Base-by-base conservation (phyloP, 1,140 invertebrate species). In the Cepaea nemoralis region DNA sequence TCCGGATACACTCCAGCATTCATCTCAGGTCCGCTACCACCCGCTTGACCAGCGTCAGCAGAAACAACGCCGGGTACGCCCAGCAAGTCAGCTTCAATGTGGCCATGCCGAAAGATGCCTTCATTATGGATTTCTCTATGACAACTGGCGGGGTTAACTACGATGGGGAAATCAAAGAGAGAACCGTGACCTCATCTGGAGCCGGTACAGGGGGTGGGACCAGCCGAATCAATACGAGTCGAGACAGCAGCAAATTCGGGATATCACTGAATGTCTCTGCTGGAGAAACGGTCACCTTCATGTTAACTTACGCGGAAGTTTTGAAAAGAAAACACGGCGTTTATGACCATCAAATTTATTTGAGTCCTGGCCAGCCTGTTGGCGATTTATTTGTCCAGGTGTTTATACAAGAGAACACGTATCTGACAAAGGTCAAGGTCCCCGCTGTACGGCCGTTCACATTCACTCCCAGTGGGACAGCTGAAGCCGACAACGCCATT, bases 171-270 rank as follows among this genome's bases (percentile, higher is more conserved):
- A n/a, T 66, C 63, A 66, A 66, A n/a, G 63, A 66, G 63, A 66
- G 63, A n/a, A 66, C 63, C 10, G 63, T 33, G 27, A 33, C 10
- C 12, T 66, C 63, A 8, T 10, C 12, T 24, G 24, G 10, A 10
- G 24, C 24, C 8, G 24, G 8, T 8, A 33, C 24, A 66, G 63
- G 31, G 12, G 63, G 63, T 8, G 24, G 63, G 10, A 10, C 31
- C 24, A n/a, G 24, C 63, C 24, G 27, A 10, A 6, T 66, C 63
- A 66, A 35, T 35, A 35, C 69, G 8, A 80, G 85, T 0, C 80
- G 88, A 67, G 86, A 89, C 31, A 84, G 86, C 3, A 87, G 88
- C 74, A 83, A 73, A 42, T 90, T 90, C 74, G 81, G 85, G 63
- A 84, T 89, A 12, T 80, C 80, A 14, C 77, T 91, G 33, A 87